A percentile compares a stretch with the other conserved stretches of the same genome.
phyloP scores from a whole-genome alignment of 2,888 invertebrate species.

The Polydrusus tereticollis region DNA sequence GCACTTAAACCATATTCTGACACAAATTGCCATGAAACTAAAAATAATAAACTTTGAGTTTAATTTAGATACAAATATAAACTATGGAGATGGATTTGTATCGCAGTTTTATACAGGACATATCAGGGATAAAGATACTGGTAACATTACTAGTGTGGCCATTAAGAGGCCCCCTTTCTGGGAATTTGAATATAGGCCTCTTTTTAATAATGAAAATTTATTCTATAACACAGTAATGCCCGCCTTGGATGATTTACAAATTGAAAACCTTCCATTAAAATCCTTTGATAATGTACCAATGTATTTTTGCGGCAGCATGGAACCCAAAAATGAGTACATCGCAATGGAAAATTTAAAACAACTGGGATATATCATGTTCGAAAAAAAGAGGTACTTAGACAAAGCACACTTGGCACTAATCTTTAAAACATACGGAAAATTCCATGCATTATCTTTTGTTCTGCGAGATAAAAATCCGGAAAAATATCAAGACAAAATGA shows the following conservation, averaged over 20 bases:
- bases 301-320: neutral
- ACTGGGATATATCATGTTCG: constrained; percentile 24
- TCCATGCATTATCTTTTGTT: constrained; percentile 41
- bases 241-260: constrained; percentile 4
- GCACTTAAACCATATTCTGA: constrained; percentile 1
- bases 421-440: constrained; percentile 34
- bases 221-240: constrained; percentile 35
- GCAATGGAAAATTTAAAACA: constrained; percentile 27
- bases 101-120: constrained; percentile 29
- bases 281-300: constrained; percentile 31
- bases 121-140: constrained; percentile 26
- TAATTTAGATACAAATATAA: neutral
- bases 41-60: constrained; percentile 24
- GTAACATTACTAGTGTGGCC: constrained; percentile 10
- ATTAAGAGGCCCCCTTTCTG: constrained; percentile 21
- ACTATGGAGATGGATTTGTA: constrained; percentile 17
- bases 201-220: constrained; percentile 28
- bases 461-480: constrained; percentile 16
- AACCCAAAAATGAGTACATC: constrained; percentile 16
- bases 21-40: constrained; percentile 10
- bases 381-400: constrained; percentile 34
- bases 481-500: constrained; percentile 2
- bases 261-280: neutral
- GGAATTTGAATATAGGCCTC: neutral
- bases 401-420: constrained; percentile 26